phyloP scores from a whole-genome alignment of 2,113 vertebrate species.

The Apus apus region DNA sequence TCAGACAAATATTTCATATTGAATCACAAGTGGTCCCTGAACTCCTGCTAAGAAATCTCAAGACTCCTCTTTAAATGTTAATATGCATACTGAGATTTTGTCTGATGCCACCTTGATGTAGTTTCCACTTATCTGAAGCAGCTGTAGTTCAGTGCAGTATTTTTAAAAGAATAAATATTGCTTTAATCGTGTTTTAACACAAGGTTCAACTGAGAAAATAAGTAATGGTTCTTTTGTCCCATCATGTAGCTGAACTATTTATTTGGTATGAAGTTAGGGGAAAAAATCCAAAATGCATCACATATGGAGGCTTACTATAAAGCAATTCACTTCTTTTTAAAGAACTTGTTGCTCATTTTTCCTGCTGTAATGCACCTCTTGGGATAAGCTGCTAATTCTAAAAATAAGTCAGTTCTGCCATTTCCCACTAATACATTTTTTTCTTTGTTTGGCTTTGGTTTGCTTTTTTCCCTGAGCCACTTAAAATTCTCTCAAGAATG shows the following conservation, averaged over 20 bases:
- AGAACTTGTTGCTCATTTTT: slow-evolving; percentile 64
- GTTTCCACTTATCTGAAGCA: background rate
- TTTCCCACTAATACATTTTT: slow-evolving; percentile 48
- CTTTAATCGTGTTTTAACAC: background rate
- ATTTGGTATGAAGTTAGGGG: background rate
- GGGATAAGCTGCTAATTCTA: slow-evolving; percentile 60
- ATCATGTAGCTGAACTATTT: slow-evolving; percentile 10
- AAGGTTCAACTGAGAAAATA: background rate
- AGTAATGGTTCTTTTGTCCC: background rate
- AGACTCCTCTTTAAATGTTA: background rate
- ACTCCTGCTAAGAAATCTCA: background rate
- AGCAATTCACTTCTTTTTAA: slow-evolving; percentile 57
- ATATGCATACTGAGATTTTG: background rate
- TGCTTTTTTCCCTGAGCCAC: slow-evolving; percentile 17
- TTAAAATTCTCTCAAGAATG: slow-evolving; percentile 31
- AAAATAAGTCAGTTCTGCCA: slow-evolving; percentile 54
- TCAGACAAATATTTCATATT: background rate
- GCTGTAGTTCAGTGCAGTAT: background rate
- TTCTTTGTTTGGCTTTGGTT: slow-evolving; percentile 31
- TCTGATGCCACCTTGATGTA: background rate
- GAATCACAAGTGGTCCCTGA: background rate
- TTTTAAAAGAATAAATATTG: slow-evolving; percentile 33
- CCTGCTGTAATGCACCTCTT: slow-evolving; percentile 62
- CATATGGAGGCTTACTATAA: background rate
- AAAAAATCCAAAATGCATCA: slow-evolving; percentile 14